Conservation (phyloP, 2,113 vertebrate species). For the Cheirogaleus medius region DNA sequence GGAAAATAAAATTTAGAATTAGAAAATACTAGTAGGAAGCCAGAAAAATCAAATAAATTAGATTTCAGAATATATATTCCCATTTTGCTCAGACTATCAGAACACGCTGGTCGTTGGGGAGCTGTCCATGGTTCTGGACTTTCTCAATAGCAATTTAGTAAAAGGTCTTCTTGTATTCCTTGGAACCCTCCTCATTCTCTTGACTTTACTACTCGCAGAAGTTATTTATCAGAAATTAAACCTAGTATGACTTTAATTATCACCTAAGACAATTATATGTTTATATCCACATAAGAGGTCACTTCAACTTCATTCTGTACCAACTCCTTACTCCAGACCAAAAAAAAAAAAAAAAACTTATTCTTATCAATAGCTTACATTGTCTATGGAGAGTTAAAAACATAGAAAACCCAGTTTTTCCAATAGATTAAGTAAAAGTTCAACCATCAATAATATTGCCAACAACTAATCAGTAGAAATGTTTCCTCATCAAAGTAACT, state of each 20-base stretch:
- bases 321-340: not conserved
- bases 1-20: not conserved
- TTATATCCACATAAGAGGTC: not conserved
- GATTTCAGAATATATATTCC: not conserved
- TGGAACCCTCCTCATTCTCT: not conserved
- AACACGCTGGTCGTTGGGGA: fast-evolving
- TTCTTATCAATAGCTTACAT: not conserved
- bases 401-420: not conserved
- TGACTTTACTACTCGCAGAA: not conserved
- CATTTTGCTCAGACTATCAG: not conserved
- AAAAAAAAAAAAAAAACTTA: not conserved
- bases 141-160: not conserved
- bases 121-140: slow-evolving; percentile 48
- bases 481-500: not conserved
- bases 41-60: not conserved
- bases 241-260: not conserved
- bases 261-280: not conserved
- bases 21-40: not conserved
- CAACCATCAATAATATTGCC: not conserved
- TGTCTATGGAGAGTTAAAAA: not conserved
- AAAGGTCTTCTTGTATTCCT: not conserved
- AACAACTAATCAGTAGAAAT: not conserved
- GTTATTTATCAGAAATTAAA: not conserved
- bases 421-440: not conserved
- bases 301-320: not conserved